These are phyloP conservation scores for Otus sunia DNA, from an alignment of 2,113 vertebrate genomes.

Conservation along the genomic window DNA sequence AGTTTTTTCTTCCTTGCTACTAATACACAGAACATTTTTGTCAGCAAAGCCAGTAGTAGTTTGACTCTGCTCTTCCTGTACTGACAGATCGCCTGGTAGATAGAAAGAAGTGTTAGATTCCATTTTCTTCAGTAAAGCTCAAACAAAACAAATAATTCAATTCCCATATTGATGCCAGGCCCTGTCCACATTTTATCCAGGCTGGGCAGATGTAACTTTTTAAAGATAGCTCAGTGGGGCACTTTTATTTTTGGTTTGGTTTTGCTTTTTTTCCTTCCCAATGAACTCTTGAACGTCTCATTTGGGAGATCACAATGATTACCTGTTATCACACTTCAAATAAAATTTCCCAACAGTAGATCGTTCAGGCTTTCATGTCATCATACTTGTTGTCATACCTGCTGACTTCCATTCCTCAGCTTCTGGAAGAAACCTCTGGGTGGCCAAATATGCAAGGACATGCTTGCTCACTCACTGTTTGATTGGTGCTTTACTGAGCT, in stretches of 20 bases:
- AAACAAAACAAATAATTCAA: neutral
- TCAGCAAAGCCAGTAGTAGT: slow-evolving; percentile 11
- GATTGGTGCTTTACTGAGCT: neutral
- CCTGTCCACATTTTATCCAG: neutral
- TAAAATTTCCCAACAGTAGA: neutral
- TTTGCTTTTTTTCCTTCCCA: neutral
- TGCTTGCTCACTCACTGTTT: neutral
- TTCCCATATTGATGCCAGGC: neutral
- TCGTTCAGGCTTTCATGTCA: neutral
- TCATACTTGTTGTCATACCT: neutral
- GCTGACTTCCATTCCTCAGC: neutral
- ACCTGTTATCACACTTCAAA: neutral
- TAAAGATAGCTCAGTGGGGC: neutral
- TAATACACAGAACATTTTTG: slow-evolving; percentile 19
- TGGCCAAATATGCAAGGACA: neutral
- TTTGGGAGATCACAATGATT: neutral
- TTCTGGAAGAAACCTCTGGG: neutral
- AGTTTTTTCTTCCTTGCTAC: slow-evolving; percentile 5
- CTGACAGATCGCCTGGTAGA: neutral
- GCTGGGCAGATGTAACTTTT: neutral
- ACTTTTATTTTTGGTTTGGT: neutral
- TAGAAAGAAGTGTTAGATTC: neutral
- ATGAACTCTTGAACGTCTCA: neutral
- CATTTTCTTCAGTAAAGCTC: slow-evolving; percentile 28
- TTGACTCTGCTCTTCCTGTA: neutral